Evolutionary conservation across 2,888 invertebrate species (phyloP).

Genomic region (Strigamia crassipes): DNA sequence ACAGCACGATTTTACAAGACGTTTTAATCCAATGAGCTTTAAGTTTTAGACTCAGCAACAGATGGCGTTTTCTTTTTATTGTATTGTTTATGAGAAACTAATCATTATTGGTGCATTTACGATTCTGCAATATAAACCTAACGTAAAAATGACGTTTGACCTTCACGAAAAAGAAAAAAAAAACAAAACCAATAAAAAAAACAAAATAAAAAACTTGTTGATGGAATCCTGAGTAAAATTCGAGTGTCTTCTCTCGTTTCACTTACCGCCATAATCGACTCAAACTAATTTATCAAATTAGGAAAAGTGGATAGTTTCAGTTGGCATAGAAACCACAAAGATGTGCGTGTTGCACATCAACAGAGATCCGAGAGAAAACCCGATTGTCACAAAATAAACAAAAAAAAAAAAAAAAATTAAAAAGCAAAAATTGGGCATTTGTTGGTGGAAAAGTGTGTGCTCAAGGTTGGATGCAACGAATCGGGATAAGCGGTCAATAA

Average conservation of each 20-base stretch:
- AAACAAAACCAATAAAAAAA: background rate
- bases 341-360: background rate
- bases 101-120: background rate
- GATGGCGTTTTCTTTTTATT: background rate
- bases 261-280: background rate
- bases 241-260: background rate
- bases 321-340: background rate
- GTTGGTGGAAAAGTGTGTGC: too few species aligned
- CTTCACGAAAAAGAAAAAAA: background rate
- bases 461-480: too few species aligned
- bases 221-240: background rate
- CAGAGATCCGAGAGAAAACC: too few species aligned
- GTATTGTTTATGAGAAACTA: background rate
- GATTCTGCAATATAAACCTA: background rate
- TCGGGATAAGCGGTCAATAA: too few species aligned
- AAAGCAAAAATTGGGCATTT: too few species aligned
- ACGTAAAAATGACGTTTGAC: background rate
- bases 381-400: too few species aligned
- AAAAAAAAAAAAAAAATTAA: too few species aligned
- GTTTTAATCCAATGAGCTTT: background rate
- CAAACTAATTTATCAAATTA: background rate
- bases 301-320: constrained; percentile 3
- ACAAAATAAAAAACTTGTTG: background rate
- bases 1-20: background rate
- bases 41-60: background rate